Conservation (phyloP, 1,140 invertebrate genomes). For the Drosophila asahinai region DNA sequence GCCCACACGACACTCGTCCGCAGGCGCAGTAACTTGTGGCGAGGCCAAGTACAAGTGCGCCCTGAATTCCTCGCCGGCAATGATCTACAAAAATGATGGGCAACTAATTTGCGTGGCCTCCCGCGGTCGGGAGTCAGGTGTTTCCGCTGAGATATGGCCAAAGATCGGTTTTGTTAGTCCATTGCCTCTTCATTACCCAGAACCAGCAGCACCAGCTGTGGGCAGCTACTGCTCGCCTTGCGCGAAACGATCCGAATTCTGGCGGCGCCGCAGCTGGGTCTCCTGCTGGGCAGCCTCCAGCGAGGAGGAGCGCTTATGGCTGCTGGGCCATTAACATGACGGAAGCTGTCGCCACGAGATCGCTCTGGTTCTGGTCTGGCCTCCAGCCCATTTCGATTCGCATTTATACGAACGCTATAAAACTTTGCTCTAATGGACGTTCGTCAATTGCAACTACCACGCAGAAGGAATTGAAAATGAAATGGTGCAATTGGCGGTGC, state of each 20-base stretch:
- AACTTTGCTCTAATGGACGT: conserved; percentile 61
- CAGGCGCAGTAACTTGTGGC: conserved; percentile 39
- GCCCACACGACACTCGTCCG: conserved; percentile 20
- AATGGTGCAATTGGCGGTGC: conserved; percentile 62
- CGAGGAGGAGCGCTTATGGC: conserved; percentile 31
- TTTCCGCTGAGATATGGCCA: conserved; percentile 21
- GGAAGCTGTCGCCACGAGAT: conserved; percentile 60
- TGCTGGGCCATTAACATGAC: conserved; percentile 60
- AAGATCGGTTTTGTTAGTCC: conserved; percentile 11
- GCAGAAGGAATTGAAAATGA: conserved; percentile 48
- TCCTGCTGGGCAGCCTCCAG: conserved; percentile 52
- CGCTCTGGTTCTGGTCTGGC: conserved; percentile 9
- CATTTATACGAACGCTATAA: conserved; percentile 71
- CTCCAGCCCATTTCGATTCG: conserved; percentile 62
- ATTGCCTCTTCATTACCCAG: conserved; percentile 31
- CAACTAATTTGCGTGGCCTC: conserved; percentile 31
- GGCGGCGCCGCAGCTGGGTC: conserved; percentile 1
- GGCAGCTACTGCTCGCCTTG: conserved; percentile 1
- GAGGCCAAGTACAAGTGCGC: conserved; percentile 13
- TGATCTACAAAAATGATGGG: conserved; percentile 9
- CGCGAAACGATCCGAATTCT: conserved; percentile 9
- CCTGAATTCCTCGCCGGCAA: conserved; percentile 14
- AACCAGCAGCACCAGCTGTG: background rate
- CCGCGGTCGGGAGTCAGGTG: background rate
- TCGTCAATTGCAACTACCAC: conserved; percentile 59